Evolutionary conservation across 2,888 invertebrate genomes (phyloP).

Genomic region (Erebia ligea): DNA sequence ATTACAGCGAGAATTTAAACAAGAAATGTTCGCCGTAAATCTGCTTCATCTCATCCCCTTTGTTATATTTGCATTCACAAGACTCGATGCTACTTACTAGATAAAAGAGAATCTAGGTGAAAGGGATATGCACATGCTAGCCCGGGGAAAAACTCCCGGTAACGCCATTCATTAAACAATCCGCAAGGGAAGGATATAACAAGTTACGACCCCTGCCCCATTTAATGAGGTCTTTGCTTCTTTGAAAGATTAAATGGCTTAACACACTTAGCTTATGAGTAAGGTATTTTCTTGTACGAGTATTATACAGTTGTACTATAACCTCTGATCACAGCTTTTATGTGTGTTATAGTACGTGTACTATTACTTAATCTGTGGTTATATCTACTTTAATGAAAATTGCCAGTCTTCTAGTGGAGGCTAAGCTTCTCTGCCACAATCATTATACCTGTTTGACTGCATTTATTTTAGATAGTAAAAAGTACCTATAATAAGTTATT

Average conservation of each 20-base stretch:
- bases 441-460: background rate
- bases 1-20: background rate
- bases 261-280: slow-evolving; percentile 19
- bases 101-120: slow-evolving; percentile 35
- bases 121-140: slow-evolving; percentile 29
- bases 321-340: background rate
- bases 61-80: slow-evolving; percentile 31
- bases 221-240: slow-evolving; percentile 25
- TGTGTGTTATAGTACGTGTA: background rate
- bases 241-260: slow-evolving; percentile 24
- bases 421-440: background rate
- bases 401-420: background rate
- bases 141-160: slow-evolving; percentile 22
- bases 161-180: slow-evolving; percentile 32
- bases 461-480: background rate
- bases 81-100: slow-evolving; percentile 29
- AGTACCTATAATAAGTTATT: too few species aligned
- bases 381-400: background rate
- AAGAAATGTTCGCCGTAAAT: slow-evolving; percentile 23
- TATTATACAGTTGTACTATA: background rate
- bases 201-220: slow-evolving; percentile 25
- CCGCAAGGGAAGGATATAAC: slow-evolving; percentile 26
- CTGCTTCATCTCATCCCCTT: slow-evolving; percentile 32
- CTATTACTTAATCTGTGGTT: too few species aligned
- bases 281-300: slow-evolving; percentile 5